phyloP scores from a whole-genome alignment of 2,113 vertebrate genomes.

The Dolichotis patagonum region DNA sequence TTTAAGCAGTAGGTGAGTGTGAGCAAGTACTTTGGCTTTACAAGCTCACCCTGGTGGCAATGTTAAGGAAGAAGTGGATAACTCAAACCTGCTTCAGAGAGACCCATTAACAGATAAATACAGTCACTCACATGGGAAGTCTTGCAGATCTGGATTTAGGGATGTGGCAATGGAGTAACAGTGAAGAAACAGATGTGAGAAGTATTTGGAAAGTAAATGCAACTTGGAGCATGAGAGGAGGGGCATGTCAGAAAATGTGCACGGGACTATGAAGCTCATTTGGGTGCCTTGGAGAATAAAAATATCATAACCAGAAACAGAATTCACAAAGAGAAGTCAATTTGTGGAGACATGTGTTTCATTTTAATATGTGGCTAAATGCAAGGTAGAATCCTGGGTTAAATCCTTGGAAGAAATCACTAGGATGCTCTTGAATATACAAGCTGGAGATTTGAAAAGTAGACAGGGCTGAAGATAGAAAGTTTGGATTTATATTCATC shows the following conservation, averaged over 20 bases:
- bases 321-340: constrained; percentile 11
- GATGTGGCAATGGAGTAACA: background rate
- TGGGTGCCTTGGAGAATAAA: background rate
- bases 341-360: constrained; percentile 47
- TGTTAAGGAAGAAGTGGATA: constrained; percentile 30
- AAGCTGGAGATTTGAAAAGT: constrained; percentile 24
- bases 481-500: constrained; percentile 42
- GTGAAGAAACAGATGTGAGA: background rate
- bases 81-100: background rate
- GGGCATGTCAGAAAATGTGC: background rate
- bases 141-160: constrained; percentile 5
- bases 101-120: background rate
- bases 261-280: background rate
- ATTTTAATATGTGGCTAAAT: constrained; percentile 48
- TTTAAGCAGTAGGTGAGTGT: background rate
- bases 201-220: constrained; percentile 34
- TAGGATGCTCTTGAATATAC: background rate
- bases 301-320: background rate
- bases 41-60: background rate
- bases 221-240: constrained; percentile 36
- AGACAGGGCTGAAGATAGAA: background rate
- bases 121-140: constrained; percentile 15
- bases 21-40: background rate
- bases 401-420: background rate
- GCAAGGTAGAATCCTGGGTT: background rate